Conservation (phyloP, 2,888 invertebrate genomes). For the Papilio elwesi region DNA sequence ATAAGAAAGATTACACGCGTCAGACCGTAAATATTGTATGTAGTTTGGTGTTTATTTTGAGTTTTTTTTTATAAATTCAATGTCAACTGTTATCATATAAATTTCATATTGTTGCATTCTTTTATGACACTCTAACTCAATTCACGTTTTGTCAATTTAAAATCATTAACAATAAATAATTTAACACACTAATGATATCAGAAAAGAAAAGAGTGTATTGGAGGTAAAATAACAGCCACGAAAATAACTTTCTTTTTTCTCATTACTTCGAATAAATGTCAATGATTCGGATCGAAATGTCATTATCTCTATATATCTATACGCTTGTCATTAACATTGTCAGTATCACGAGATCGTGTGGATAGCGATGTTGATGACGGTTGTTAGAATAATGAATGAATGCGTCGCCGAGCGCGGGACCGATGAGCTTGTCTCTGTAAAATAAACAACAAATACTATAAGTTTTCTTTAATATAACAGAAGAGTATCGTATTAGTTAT, state of each 20-base stretch:
- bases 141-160: not conserved
- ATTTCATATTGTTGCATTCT: too few species aligned
- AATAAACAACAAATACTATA: constrained; percentile 34
- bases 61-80: too few species aligned
- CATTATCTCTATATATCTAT: not conserved
- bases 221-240: not conserved
- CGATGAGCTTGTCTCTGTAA: constrained; percentile 70
- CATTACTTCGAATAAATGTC: not conserved
- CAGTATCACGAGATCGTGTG: constrained; percentile 49
- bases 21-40: too few species aligned
- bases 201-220: not conserved
- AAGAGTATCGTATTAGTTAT: too few species aligned
- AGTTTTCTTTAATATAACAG: too few species aligned
- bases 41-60: too few species aligned
- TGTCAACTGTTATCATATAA: too few species aligned
- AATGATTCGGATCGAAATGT: not conserved
- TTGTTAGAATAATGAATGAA: constrained; percentile 42
- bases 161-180: not conserved
- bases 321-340: constrained; percentile 9
- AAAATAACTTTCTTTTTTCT: not conserved
- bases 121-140: too few species aligned
- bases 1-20: too few species aligned
- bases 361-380: constrained; percentile 42
- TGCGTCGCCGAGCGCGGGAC: constrained; percentile 51
- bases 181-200: not conserved